Conservation (phyloP, 2,797 vertebrate species). For the Huso huso region DNA sequence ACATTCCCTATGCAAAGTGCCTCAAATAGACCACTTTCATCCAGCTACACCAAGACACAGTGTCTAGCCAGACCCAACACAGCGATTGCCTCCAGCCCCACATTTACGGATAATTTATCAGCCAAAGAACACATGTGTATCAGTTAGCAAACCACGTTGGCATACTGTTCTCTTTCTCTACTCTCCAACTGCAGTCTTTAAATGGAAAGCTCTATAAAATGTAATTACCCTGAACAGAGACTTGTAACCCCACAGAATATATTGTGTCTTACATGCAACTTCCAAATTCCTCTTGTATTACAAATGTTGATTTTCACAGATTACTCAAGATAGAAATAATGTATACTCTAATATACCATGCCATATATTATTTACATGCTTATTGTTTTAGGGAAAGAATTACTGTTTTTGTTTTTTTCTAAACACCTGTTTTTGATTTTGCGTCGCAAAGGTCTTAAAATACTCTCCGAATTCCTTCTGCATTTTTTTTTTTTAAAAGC, state of each 20-base stretch:
- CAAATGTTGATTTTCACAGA: conserved; percentile 13
- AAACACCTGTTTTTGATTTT: too few species aligned
- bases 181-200: conserved; percentile 37
- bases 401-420: too few species aligned
- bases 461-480: too few species aligned
- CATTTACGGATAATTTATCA: conserved; percentile 29
- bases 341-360: too few species aligned
- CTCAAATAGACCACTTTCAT: conserved; percentile 37
- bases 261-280: conserved; percentile 31
- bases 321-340: too few species aligned
- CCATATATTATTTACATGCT: too few species aligned
- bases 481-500: too few species aligned
- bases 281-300: conserved; percentile 28
- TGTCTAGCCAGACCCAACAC: conserved; percentile 50
- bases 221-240: conserved; percentile 45
- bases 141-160: conserved; percentile 2
- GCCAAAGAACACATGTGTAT: conserved; percentile 22
- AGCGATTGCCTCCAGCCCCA: conserved; percentile 35
- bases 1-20: conserved; percentile 20
- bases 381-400: too few species aligned
- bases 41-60: conserved; percentile 46
- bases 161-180: conserved; percentile 23
- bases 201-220: conserved; percentile 48
- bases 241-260: conserved; percentile 34
- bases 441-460: too few species aligned